phyloP scores from a whole-genome alignment of 2,888 invertebrate species.

The Orthosia cruda region DNA sequence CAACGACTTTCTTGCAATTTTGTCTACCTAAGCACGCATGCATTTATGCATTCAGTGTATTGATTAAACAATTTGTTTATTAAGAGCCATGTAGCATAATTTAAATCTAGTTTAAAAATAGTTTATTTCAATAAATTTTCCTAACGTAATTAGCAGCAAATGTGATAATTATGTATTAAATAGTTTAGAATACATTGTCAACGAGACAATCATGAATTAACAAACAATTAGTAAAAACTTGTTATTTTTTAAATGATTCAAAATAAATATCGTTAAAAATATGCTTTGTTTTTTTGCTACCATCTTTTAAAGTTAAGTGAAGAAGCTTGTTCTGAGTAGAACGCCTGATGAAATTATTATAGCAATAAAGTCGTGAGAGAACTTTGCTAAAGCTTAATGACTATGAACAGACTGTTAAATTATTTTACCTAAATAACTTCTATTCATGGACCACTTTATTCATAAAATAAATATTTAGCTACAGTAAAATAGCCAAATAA shows the following conservation, averaged over 20 bases:
- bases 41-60: not conserved
- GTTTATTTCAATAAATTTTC: constrained; percentile 32
- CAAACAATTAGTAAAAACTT: constrained; percentile 36
- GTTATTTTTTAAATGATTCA: constrained; percentile 26
- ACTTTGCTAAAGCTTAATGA: constrained; percentile 34
- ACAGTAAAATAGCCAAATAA: not conserved
- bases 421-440: constrained; percentile 17
- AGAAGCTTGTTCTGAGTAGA: not conserved
- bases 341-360: constrained; percentile 50
- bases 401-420: constrained; percentile 20
- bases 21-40: not conserved
- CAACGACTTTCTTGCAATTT: not conserved
- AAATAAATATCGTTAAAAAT: constrained; percentile 46
- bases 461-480: not conserved
- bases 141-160: constrained; percentile 57
- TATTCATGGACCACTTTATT: constrained; percentile 23
- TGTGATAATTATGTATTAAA: constrained; percentile 61
- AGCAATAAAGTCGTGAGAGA: constrained; percentile 33
- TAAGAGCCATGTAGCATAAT: constrained; percentile 9
- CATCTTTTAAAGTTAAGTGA: constrained; percentile 3
- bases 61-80: not conserved
- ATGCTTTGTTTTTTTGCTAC: constrained; percentile 11
- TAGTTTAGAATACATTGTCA: constrained; percentile 27
- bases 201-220: constrained; percentile 28
- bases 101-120: constrained; percentile 30